Percentiles rank a stretch among this genome's conserved stretches.
These are phyloP conservation scores for Procambarus virginalis DNA, from an alignment of 1,140 invertebrate genomes.

Conservation along the genomic window DNA sequence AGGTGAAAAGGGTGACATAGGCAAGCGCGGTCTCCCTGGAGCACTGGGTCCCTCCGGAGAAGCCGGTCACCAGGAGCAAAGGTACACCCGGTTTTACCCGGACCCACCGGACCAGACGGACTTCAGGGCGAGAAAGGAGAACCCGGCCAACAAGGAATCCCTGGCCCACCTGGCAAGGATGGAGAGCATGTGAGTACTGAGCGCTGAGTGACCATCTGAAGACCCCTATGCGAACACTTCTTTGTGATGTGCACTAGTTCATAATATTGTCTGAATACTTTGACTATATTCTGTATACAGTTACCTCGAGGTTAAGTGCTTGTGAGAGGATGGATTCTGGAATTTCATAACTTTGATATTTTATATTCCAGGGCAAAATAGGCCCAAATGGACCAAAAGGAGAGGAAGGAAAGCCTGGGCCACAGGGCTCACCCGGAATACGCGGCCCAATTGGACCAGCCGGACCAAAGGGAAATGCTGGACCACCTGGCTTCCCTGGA, in stretches of 20 bases:
- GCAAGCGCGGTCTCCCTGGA: conserved; percentile 80
- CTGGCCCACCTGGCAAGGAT: conserved; percentile 75
- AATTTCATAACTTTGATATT: background rate
- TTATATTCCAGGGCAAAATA: conserved; percentile 78
- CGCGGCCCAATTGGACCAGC: conserved; percentile 77
- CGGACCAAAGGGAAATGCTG: conserved; percentile 79
- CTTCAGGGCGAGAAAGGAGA: conserved; percentile 72
- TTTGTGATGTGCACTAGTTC: too few relatives aligned
- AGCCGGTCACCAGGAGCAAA: conserved; percentile 80
- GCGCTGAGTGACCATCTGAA: background rate
- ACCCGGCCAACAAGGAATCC: conserved; percentile 78
- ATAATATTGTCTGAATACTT: too few relatives aligned
- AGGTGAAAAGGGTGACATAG: conserved; percentile 81
- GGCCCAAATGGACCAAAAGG: conserved; percentile 81
- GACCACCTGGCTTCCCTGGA: conserved; percentile 75
- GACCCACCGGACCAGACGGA: conserved; percentile 77
- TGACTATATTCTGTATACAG: too few relatives aligned
- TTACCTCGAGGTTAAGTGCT: background rate
- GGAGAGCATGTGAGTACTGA: conserved; percentile 75
- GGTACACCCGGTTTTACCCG: conserved; percentile 80
- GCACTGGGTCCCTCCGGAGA: conserved; percentile 81
- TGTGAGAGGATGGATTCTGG: background rate
- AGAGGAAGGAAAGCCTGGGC: conserved; percentile 81
- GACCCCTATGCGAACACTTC: too few relatives aligned
- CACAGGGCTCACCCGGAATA: conserved; percentile 79